These are phyloP conservation scores for Cepaea nemoralis DNA, from an alignment of 1,140 invertebrate genomes.

Conservation along the genomic window DNA sequence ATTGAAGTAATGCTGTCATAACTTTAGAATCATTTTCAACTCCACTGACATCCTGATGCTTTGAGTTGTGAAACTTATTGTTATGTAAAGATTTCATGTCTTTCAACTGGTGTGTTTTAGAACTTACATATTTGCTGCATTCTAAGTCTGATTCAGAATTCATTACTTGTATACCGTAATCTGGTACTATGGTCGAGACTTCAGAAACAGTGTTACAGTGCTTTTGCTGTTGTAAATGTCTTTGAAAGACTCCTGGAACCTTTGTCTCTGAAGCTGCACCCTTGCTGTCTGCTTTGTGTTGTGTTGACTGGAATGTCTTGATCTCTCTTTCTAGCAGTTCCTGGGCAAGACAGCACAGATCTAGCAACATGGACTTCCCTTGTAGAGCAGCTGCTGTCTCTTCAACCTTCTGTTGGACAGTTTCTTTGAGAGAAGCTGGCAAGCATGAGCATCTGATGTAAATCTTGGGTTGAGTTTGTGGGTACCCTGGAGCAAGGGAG, in stretches of 20 bases:
- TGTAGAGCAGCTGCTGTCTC: neutral
- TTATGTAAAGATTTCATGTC: neutral
- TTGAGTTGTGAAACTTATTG: neutral
- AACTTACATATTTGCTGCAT: neutral
- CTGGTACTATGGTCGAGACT: too few species aligned
- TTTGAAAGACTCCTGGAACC: neutral
- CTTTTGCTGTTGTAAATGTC: neutral
- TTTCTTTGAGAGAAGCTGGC: neutral
- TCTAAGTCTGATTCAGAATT: neutral
- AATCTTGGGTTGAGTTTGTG: neutral
- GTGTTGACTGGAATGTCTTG: neutral
- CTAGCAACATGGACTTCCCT: constrained; percentile 15
- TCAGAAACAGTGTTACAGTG: neutral
- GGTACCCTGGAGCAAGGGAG: neutral
- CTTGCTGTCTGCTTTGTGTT: neutral
- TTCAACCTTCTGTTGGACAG: neutral
- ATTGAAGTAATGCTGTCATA: constrained; percentile 40
- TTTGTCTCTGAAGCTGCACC: neutral
- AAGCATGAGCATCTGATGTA: neutral
- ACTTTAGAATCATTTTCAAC: neutral
- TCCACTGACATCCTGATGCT: neutral
- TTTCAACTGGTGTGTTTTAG: neutral
- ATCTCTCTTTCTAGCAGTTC: neutral
- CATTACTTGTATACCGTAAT: neutral
- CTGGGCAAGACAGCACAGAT: constrained; percentile 7